phyloP scores from a whole-genome alignment of 2,888 invertebrate genomes.

The Amphipoea lucens region DNA sequence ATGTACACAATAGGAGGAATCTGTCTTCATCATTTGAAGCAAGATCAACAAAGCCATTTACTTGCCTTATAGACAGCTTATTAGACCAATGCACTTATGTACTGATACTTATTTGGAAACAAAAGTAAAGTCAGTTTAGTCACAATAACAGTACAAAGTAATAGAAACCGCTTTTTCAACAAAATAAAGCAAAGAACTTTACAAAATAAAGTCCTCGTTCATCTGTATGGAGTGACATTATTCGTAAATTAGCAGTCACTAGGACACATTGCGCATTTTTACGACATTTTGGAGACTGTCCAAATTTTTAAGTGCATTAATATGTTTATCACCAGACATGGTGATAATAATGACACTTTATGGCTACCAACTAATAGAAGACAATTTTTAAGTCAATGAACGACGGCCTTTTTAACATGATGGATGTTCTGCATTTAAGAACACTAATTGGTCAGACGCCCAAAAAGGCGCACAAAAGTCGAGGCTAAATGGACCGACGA shows the following conservation, averaged over 20 bases:
- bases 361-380: constrained; percentile 20
- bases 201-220: not conserved
- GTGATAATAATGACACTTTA: constrained; percentile 55
- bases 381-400: constrained; percentile 25
- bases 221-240: constrained; percentile 24
- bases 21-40: not conserved
- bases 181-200: not conserved
- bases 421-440: not conserved
- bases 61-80: not conserved
- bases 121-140: not conserved
- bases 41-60: not conserved
- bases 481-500: too few relatives aligned
- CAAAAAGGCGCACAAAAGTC: too few relatives aligned
- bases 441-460: not conserved
- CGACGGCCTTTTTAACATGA: constrained; percentile 8
- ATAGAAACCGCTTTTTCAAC: not conserved
- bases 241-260: constrained; percentile 38
- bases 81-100: not conserved
- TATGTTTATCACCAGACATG: constrained; percentile 51
- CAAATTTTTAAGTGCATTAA: constrained; percentile 70
- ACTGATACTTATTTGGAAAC: not conserved
- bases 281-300: constrained; percentile 70
- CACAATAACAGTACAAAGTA: constrained; percentile 9
- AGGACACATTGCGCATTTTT: constrained; percentile 31
- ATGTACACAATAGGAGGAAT: not conserved